Percentiles rank a stretch among this genome's conserved stretches.
phyloP scores from a whole-genome alignment of 2,797 vertebrate genomes.

The Valencia hispanica region DNA sequence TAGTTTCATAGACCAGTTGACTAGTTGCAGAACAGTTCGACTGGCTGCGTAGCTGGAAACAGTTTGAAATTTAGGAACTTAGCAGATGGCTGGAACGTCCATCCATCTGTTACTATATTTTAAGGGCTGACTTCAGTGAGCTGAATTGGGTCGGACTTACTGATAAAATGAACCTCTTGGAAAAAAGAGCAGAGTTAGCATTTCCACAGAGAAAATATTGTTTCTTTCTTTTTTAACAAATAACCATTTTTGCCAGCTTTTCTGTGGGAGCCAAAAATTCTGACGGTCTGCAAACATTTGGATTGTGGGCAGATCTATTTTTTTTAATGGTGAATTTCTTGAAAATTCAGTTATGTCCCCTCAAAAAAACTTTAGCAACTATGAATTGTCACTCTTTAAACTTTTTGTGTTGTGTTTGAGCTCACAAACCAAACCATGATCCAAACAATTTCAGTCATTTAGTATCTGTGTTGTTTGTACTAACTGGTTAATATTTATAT shows the following conservation, averaged over 20 bases:
- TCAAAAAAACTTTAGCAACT: too few species aligned
- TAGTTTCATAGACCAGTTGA: neutral
- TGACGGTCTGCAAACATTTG: neutral
- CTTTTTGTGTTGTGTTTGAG: too few species aligned
- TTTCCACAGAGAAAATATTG: neutral
- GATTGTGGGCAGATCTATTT: neutral
- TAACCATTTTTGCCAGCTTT: neutral
- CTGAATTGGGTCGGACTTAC: neutral
- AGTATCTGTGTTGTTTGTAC: too few species aligned
- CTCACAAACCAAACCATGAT: too few species aligned
- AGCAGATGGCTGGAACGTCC: neutral
- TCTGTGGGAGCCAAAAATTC: neutral
- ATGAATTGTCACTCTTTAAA: too few species aligned
- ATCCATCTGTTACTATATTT: conserved; percentile 1
- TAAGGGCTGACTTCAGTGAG: neutral
- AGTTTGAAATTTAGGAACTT: neutral
- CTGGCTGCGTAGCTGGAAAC: neutral
- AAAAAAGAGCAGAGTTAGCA: neutral
- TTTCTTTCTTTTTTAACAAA: neutral
- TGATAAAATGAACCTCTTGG: neutral
- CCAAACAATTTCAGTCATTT: too few species aligned
- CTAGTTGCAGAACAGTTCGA: neutral
- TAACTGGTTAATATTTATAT: too few species aligned
- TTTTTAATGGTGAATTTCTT: neutral
- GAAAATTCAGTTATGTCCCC: neutral